Percentiles rank a stretch among this genome's conserved stretches.
phyloP scores from a whole-genome alignment of 1,140 invertebrate species.

The Tetramorium alpestre region DNA sequence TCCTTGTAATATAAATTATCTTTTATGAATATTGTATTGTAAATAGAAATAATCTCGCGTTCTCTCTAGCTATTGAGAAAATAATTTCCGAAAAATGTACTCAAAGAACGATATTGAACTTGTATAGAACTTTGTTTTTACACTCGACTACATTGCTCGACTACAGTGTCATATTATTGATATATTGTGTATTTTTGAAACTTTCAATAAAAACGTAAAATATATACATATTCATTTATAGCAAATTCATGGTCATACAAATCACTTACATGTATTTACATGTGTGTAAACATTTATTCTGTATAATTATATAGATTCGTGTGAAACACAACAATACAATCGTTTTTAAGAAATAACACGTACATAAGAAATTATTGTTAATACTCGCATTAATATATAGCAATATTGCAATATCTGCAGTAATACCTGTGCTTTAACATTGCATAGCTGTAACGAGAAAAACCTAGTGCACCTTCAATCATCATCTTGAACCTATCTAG shows the following conservation, averaged over 20 bases:
- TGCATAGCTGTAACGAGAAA: conserved; percentile 23
- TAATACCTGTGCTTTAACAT: conserved; percentile 36
- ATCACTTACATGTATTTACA: conserved; percentile 44
- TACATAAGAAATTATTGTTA: conserved; percentile 69
- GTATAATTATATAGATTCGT: conserved; percentile 63
- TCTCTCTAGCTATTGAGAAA: not conserved
- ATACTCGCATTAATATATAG: conserved; percentile 59
- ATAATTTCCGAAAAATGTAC: conserved; percentile 4
- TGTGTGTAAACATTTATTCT: conserved; percentile 70
- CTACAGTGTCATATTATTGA: not conserved
- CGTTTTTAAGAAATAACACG: conserved; percentile 63
- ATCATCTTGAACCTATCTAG: not conserved
- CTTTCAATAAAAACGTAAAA: conserved; percentile 63
- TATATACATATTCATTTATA: not conserved
- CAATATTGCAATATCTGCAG: conserved; percentile 22
- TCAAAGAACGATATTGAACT: not conserved
- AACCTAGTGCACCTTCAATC: conserved; percentile 29
- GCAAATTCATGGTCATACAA: conserved; percentile 8
- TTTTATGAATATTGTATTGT: conserved; percentile 25
- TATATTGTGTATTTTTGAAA: conserved; percentile 44
- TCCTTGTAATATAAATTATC: not conserved
- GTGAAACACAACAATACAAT: conserved; percentile 70
- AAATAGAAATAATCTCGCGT: not conserved
- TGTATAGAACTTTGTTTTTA: conserved; percentile 1
- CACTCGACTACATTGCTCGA: not conserved